These are phyloP conservation scores for Heterochromis multidens DNA, from an alignment of 2,113 vertebrate species.

Conservation along the genomic window DNA sequence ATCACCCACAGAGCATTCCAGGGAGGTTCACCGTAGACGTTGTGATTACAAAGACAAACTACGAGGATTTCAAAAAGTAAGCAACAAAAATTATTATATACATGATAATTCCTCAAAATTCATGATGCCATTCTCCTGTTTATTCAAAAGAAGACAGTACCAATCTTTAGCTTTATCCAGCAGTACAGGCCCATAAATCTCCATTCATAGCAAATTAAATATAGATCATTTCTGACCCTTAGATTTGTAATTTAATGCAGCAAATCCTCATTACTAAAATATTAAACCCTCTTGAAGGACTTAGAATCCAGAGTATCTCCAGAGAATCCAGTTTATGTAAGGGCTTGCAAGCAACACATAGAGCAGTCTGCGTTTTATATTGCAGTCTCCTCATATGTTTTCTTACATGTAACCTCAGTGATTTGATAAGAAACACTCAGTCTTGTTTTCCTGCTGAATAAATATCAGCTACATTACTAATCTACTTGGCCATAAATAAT, in stretches of 20 bases:
- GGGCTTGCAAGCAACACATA: slow-evolving; percentile 2
- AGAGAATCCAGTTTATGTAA: slow-evolving; percentile 24
- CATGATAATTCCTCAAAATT: not conserved
- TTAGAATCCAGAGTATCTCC: slow-evolving; percentile 18
- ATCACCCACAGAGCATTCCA: not conserved
- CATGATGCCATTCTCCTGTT: not conserved
- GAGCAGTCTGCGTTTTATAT: not conserved
- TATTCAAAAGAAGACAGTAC: not conserved
- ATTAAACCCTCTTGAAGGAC: slow-evolving; percentile 43
- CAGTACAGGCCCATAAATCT: slow-evolving; percentile 34
- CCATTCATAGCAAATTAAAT: slow-evolving; percentile 59
- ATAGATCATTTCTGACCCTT: slow-evolving; percentile 53
- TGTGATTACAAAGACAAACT: not conserved
- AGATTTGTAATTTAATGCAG: slow-evolving; percentile 55
- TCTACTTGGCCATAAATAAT: slow-evolving; percentile 35
- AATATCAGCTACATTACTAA: slow-evolving; percentile 11
- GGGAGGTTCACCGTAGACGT: not conserved
- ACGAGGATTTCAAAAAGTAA: not conserved
- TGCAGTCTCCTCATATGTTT: not conserved
- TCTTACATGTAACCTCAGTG: slow-evolving; percentile 7
- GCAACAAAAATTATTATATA: not conserved
- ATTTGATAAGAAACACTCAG: slow-evolving; percentile 41
- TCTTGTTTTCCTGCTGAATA: slow-evolving; percentile 25
- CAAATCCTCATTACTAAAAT: slow-evolving; percentile 48
- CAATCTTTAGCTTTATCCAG: slow-evolving; percentile 22